phyloP scores from a whole-genome alignment of 2,888 invertebrate genomes.

The Cataglyphis rosenhaueri region DNA sequence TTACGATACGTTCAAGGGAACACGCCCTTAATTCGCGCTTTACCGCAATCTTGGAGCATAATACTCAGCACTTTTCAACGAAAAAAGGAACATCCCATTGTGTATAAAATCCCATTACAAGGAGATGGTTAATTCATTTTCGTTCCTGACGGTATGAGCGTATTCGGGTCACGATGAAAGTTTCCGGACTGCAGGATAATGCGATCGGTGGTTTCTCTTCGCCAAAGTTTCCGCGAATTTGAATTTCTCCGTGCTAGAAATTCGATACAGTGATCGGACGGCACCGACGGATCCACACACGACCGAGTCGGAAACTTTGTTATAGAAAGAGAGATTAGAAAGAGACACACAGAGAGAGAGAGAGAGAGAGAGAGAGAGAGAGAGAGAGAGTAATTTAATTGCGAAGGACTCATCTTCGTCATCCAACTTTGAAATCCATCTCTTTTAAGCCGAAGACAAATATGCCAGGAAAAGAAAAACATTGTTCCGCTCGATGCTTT shows the following conservation, averaged over 20 bases:
- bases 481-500: background rate
- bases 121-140: background rate
- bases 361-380: background rate
- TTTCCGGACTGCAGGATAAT: constrained; percentile 26
- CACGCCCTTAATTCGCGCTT: constrained; percentile 28
- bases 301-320: constrained; percentile 34
- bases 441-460: background rate
- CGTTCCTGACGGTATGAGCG: constrained; percentile 1
- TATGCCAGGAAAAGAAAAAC: background rate
- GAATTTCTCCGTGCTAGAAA: constrained; percentile 51
- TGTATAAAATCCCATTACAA: constrained; percentile 8
- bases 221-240: constrained; percentile 36
- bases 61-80: background rate
- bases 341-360: background rate
- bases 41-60: background rate
- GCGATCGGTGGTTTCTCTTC: constrained; percentile 6
- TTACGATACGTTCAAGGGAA: background rate
- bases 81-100: background rate
- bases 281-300: constrained; percentile 20
- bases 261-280: background rate
- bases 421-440: constrained; percentile 25
- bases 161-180: constrained; percentile 24
- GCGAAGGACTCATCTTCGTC: constrained; percentile 53
- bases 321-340: constrained; percentile 10
- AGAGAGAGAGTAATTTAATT: too few species aligned